A percentile compares a stretch with the other conserved stretches of the same genome.
phyloP scores from a whole-genome alignment of 2,113 vertebrate species.

The Oreochromis spilurus region DNA sequence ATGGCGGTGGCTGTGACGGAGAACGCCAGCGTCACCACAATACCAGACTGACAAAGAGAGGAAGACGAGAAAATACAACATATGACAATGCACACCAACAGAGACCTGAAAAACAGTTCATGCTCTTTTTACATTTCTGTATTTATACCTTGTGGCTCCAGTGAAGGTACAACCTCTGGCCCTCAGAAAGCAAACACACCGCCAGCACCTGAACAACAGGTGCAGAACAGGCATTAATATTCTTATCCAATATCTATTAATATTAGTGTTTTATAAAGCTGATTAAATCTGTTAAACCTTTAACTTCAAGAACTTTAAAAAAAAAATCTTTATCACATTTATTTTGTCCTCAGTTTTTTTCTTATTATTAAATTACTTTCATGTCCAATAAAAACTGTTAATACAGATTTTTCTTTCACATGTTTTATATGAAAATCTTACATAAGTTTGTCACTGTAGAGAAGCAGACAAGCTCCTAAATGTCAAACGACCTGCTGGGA shows the following conservation, averaged over 20 bases:
- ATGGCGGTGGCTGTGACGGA: constrained; percentile 68
- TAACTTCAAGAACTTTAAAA: neutral
- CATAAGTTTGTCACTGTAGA: neutral
- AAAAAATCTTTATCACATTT: neutral
- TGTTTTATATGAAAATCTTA: neutral
- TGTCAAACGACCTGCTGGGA: neutral
- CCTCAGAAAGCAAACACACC: constrained; percentile 82
- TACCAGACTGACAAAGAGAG: constrained; percentile 68
- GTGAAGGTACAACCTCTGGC: constrained; percentile 83
- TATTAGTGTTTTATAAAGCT: fast-evolving
- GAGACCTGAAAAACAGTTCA: neutral
- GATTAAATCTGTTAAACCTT: neutral
- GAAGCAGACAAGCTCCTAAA: neutral
- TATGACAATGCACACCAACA: neutral
- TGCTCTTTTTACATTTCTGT: neutral
- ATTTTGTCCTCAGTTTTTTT: neutral
- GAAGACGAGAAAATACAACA: neutral
- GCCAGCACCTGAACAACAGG: constrained; percentile 76
- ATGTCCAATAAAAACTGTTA: neutral
- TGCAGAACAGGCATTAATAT: neutral
- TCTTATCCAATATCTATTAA: neutral
- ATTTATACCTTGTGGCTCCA: constrained; percentile 85
- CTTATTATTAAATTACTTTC: neutral
- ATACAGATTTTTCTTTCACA: neutral
- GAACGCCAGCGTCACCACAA: constrained; percentile 72